Percentiles rank a stretch among this genome's conserved stretches.
These are phyloP conservation scores for Argopecten irradians DNA, from an alignment of 1,140 invertebrate species.

Conservation along the genomic window DNA sequence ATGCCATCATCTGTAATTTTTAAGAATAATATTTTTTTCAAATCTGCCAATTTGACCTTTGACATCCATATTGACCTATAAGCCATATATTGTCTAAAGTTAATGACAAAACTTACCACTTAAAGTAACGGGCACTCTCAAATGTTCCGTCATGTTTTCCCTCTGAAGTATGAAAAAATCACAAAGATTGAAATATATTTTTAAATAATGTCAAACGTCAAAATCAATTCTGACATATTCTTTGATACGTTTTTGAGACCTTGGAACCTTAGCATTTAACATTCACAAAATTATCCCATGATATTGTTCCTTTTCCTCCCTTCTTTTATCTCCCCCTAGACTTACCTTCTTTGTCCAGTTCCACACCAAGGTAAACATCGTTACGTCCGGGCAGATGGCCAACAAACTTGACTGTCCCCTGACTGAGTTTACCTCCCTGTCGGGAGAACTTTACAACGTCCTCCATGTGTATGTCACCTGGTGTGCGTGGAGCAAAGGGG, in stretches of 20 bases:
- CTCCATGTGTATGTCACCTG: slow-evolving; percentile 70
- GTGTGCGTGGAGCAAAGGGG: slow-evolving; percentile 74
- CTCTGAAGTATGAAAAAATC: slow-evolving; percentile 65
- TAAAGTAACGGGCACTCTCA: slow-evolving; percentile 74
- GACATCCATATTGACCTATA: too few species aligned
- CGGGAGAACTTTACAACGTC: slow-evolving; percentile 76
- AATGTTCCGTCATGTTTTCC: slow-evolving; percentile 77
- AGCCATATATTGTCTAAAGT: too few species aligned
- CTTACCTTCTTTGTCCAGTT: slow-evolving; percentile 75
- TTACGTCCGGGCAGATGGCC: slow-evolving; percentile 74
- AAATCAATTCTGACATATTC: neutral
- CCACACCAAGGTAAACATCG: slow-evolving; percentile 75
- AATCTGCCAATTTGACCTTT: too few species aligned
- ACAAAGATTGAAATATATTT: too few species aligned
- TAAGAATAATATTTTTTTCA: too few species aligned
- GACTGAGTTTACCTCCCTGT: slow-evolving; percentile 74
- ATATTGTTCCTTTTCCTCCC: neutral
- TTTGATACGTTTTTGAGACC: neutral
- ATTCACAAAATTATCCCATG: neutral
- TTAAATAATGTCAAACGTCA: neutral
- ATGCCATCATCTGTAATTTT: too few species aligned
- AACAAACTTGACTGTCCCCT: slow-evolving; percentile 74
- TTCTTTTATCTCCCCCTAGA: neutral
- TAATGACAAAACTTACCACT: slow-evolving; percentile 67
- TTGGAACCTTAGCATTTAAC: neutral